A percentile compares a stretch with the other conserved stretches of the same genome.
Evolutionary conservation across 2,113 vertebrate genomes (phyloP).

Genomic region (Pluvialis apricaria): DNA sequence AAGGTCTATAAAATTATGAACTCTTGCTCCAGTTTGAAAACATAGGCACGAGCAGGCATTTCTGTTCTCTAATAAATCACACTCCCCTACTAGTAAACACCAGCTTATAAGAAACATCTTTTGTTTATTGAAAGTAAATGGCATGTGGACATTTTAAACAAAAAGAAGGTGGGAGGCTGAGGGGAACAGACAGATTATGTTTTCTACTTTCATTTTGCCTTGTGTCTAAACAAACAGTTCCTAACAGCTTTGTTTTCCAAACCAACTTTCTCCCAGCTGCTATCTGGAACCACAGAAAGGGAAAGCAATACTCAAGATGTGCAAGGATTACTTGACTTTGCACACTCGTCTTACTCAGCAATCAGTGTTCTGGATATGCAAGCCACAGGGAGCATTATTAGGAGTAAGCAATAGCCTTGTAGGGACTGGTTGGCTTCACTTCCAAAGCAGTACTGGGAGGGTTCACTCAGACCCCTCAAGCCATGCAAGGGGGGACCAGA

Average conservation of each 20-base stretch:
- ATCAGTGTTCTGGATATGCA: background rate
- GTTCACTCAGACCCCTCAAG: background rate
- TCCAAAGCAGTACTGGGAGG: background rate
- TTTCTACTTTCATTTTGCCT: conserved; percentile 48
- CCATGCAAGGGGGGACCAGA: background rate
- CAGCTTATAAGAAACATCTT: conserved; percentile 38
- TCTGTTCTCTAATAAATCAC: background rate
- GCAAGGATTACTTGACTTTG: background rate
- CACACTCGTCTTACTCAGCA: background rate
- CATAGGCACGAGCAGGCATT: background rate
- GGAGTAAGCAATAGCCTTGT: background rate
- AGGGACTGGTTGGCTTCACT: background rate
- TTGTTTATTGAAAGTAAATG: conserved; percentile 49
- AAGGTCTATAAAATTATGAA: conserved; percentile 52
- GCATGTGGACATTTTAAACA: conserved; percentile 46
- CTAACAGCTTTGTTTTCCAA: conserved; percentile 64
- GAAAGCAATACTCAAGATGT: background rate
- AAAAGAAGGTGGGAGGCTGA: conserved; percentile 53
- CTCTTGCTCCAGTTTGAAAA: conserved; percentile 2
- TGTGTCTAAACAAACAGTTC: conserved; percentile 54
- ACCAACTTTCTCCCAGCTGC: conserved; percentile 50
- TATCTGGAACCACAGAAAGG: conserved; percentile 23
- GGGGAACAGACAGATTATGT: conserved; percentile 50
- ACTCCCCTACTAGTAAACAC: conserved; percentile 4
- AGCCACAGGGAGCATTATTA: background rate